Percentiles rank a stretch among this genome's conserved stretches.
Evolutionary conservation across 2,888 invertebrate species (phyloP).

Genomic region (Plagiodera versicolora): DNA sequence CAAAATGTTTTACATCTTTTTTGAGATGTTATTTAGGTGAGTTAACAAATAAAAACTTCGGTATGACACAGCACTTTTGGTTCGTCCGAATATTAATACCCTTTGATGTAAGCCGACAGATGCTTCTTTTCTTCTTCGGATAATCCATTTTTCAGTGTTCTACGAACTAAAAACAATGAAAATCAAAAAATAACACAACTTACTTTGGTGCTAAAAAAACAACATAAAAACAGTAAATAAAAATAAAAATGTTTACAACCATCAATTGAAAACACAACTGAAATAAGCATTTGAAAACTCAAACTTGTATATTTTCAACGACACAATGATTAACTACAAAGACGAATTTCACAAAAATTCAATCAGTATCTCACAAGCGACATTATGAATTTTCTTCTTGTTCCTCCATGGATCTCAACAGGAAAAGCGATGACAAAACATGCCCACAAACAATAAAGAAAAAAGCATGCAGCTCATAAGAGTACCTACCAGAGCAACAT

Average conservation of each 20-base stretch:
- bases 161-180: conserved; percentile 63
- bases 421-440: no score
- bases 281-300: no score
- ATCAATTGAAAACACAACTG: not conserved
- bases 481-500: conserved; percentile 44
- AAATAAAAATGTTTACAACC: not conserved
- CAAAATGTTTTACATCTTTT: conserved; percentile 38
- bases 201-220: not conserved
- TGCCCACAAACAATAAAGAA: not conserved
- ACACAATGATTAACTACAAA: no score
- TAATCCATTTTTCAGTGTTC: conserved; percentile 79
- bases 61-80: conserved; percentile 29
- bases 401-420: no score
- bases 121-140: conserved; percentile 80
- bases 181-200: not conserved
- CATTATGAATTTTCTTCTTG: no score
- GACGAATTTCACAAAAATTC: no score
- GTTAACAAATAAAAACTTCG: conserved; percentile 26
- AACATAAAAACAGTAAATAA: not conserved
- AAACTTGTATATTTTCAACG: no score
- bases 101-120: conserved; percentile 73
- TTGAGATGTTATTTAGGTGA: conserved; percentile 27
- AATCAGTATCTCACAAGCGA: no score
- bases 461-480: conserved; percentile 12
- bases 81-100: conserved; percentile 58